Evolutionary conservation across 2,797 vertebrate species (phyloP).

Genomic region (Prunella strophiata): DNA sequence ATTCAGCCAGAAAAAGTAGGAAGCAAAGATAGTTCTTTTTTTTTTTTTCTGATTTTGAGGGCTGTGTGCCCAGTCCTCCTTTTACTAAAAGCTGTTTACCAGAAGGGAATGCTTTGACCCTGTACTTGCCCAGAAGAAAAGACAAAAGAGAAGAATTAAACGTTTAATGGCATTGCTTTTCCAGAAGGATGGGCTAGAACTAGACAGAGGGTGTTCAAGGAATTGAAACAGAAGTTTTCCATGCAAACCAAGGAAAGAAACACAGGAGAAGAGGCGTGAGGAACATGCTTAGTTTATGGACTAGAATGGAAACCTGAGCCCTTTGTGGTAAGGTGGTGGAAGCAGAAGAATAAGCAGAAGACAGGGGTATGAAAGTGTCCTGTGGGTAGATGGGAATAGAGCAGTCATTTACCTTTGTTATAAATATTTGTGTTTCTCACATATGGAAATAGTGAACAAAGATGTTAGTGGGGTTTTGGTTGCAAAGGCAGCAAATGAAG

Average conservation of each 20-base stretch:
- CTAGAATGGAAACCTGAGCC: not conserved
- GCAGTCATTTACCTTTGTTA: slow-evolving; percentile 62
- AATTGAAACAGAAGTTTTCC: not conserved
- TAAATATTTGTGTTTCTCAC: slow-evolving; percentile 61
- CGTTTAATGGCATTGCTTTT: not conserved
- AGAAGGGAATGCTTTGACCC: not conserved
- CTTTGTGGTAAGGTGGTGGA: not conserved
- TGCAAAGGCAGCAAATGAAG: slow-evolving; percentile 74
- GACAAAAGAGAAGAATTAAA: not conserved
- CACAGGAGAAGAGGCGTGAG: not conserved
- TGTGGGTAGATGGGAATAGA: not conserved
- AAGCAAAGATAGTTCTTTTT: not conserved
- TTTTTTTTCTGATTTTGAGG: not conserved
- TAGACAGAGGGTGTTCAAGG: not conserved
- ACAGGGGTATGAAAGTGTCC: not conserved
- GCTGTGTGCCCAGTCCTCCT: fast-evolving
- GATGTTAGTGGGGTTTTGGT: slow-evolving; percentile 58
- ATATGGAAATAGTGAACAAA: slow-evolving; percentile 63
- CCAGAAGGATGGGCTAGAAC: not conserved
- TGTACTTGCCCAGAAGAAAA: not conserved
- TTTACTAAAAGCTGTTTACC: not conserved
- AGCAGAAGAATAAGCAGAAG: slow-evolving; percentile 6
- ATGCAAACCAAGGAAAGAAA: not conserved
- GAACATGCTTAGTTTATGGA: not conserved
- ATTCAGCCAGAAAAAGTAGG: not conserved